These are phyloP conservation scores for Tamias sibiricus DNA, from an alignment of 2,113 vertebrate species.

Conservation along the genomic window DNA sequence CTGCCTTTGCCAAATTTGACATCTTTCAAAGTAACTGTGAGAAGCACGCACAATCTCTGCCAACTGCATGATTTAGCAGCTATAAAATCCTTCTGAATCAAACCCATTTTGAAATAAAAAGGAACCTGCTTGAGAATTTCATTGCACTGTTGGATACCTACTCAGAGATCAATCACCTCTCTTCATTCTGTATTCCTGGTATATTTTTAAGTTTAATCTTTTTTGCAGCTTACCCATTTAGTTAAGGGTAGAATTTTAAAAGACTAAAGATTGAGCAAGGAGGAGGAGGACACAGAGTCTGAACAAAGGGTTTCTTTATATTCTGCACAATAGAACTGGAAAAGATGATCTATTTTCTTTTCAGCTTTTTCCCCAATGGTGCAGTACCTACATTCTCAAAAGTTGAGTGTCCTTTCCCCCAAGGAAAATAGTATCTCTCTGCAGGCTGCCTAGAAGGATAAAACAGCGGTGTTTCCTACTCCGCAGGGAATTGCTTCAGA, in stretches of 20 bases:
- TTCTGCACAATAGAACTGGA: slow-evolving; percentile 68
- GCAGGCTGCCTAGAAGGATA: slow-evolving; percentile 66
- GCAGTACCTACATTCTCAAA: slow-evolving; percentile 70
- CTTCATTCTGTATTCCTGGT: slow-evolving; percentile 88
- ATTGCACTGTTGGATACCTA: slow-evolving; percentile 87
- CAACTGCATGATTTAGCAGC: slow-evolving; percentile 89
- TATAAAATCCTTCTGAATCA: slow-evolving; percentile 89
- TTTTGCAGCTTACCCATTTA: slow-evolving; percentile 86
- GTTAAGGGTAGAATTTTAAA: slow-evolving; percentile 88
- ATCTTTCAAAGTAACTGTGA: slow-evolving; percentile 87
- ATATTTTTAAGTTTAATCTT: slow-evolving; percentile 89
- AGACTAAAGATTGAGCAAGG: slow-evolving; percentile 80
- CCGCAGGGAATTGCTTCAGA: slow-evolving; percentile 68
- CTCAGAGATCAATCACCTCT: slow-evolving; percentile 89
- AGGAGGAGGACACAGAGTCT: slow-evolving; percentile 76
- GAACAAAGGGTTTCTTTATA: slow-evolving; percentile 79
- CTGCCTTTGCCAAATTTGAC: slow-evolving; percentile 89
- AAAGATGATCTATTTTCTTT: slow-evolving; percentile 80
- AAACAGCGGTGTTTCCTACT: slow-evolving; percentile 75
- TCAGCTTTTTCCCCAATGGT: slow-evolving; percentile 71
- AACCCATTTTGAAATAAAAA: slow-evolving; percentile 88
- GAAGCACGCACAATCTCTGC: slow-evolving; percentile 86
- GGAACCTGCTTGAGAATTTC: slow-evolving; percentile 89
- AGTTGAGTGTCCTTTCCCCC: slow-evolving; percentile 71
- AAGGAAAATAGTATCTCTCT: slow-evolving; percentile 77